A percentile compares a stretch with the other conserved stretches of the same genome.
These are phyloP conservation scores for Rhopalosiphum nymphaeae DNA, from an alignment of 2,888 invertebrate species.

Conservation along the genomic window DNA sequence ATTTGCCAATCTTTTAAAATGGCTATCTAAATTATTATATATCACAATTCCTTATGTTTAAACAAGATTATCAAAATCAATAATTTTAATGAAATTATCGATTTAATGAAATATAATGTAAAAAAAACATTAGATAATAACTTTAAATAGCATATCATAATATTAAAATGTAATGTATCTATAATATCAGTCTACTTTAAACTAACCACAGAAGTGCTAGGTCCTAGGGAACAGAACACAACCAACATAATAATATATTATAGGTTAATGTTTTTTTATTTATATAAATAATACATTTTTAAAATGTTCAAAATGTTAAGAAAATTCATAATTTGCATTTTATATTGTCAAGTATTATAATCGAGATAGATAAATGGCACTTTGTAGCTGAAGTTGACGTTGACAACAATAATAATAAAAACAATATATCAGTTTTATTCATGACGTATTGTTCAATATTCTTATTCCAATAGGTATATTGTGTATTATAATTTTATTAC, in stretches of 20 bases:
- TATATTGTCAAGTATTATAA: neutral
- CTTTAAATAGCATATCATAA: neutral
- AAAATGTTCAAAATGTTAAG: neutral
- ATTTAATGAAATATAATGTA: neutral
- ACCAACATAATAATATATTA: neutral
- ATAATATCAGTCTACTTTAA: neutral
- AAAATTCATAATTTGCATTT: neutral
- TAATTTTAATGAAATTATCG: neutral
- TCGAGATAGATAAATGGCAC: neutral
- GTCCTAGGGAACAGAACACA: neutral
- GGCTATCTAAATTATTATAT: rapidly evolving
- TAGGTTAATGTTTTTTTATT: neutral
- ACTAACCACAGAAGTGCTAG: neutral
- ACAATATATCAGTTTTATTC: neutral
- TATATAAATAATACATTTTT: neutral
- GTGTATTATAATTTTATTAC: neutral
- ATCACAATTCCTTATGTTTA: neutral
- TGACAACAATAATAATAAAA: neutral
- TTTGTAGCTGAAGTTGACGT: neutral
- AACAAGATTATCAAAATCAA: neutral
- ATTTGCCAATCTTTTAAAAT: neutral
- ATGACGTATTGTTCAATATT: neutral
- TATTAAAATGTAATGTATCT: neutral
- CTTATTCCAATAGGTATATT: neutral
- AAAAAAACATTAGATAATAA: neutral